Base-by-base conservation (phyloP, 2,888 invertebrate genomes). In the Tanaodytes sp. region DNA sequence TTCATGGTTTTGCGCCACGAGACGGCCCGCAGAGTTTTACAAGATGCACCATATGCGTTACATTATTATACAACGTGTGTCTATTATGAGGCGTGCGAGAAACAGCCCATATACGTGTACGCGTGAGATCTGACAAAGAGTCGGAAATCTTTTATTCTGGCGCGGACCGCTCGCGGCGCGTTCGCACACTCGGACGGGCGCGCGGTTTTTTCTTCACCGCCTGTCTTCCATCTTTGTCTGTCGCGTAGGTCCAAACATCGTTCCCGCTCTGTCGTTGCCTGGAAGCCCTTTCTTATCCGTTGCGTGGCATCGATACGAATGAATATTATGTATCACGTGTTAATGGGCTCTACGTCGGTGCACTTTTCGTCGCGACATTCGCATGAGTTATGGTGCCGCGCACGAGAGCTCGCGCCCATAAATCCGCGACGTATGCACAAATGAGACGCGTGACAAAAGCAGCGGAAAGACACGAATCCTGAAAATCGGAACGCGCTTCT, bases 21-120 rank as follows among this genome's bases (percentile, higher is more conserved):
- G 77, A 78, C 79, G 74, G 77, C 84, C 84, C 84, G 84, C 82
- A 79, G 84, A 83, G 84, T 81, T 83, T 84, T 84, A 84, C 84
- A 84, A 82, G 82, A 79, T 79, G 78, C 77, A 75, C 81, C 83
- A 84, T 83, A 83, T 81, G 83, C 80, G 82, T 83, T 81, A 82
- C 82, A 82, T 82, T 82, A 82, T 82, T 82, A 80, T 79, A 81
- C 80, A 80, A 80, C 78, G 77, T 73, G 75, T 72, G 76, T 73
- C 75, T 72, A 73, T 73, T 73, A 73, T 73, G 66, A 68, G 67
- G 74, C 73, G 73, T 75, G 65, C 66, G 68, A 72, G 67, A 73
- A 71, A 64, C 71, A 69, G 67, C 55, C 64, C 58, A 61, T 71
- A 69, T 63, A 69, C 16, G 66, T 66, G 67, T 62, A 63, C 63